These are phyloP conservation scores for Nesospiza acunhae DNA, from an alignment of 2,113 vertebrate genomes.

Conservation along the genomic window DNA sequence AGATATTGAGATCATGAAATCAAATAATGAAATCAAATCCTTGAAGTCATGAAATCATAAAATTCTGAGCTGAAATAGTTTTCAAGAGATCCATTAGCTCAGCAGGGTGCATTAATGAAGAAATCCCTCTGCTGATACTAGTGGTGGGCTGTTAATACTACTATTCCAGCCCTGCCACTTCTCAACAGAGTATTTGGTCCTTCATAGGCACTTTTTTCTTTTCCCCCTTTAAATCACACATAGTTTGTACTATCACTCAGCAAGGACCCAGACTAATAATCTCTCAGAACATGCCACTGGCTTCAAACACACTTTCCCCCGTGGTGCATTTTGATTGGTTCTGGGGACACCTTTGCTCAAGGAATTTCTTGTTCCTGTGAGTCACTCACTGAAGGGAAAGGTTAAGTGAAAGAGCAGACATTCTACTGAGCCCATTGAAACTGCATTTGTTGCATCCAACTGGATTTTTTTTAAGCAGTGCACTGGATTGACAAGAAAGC, in stretches of 20 bases:
- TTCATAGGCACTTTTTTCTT: background rate
- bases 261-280: background rate
- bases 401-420: slow-evolving; percentile 34
- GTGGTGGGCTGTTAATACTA: background rate
- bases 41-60: background rate
- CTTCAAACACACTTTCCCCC: background rate
- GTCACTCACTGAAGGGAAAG: slow-evolving; percentile 17
- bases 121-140: background rate
- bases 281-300: background rate
- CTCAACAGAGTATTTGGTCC: background rate
- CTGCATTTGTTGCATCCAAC: slow-evolving; percentile 69
- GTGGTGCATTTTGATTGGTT: background rate
- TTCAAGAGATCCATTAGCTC: background rate
- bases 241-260: background rate
- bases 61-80: background rate
- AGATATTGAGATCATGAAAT: background rate
- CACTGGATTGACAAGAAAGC: slow-evolving; percentile 64
- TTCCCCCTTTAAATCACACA: background rate
- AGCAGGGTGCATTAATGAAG: background rate
- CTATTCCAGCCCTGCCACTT: background rate
- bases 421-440: slow-evolving; percentile 68
- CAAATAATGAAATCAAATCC: background rate
- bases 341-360: background rate
- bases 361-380: slow-evolving; percentile 58
- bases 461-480: slow-evolving; percentile 62